Conservation (phyloP, 1,140 invertebrate species). For the Drosophila insularis region DNA sequence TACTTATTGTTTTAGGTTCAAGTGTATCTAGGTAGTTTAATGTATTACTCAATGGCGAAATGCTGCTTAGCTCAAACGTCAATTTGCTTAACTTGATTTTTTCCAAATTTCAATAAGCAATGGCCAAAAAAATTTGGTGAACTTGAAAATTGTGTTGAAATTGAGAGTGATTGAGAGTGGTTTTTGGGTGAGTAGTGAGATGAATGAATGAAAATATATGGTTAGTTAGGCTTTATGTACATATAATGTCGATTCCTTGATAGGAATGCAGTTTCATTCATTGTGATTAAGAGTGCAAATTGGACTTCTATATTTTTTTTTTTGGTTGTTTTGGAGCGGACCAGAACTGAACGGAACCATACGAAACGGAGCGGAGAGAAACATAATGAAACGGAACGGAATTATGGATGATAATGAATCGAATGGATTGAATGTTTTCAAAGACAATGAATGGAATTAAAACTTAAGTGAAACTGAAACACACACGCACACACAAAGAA, state of each 20-base stretch:
- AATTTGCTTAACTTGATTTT: background rate
- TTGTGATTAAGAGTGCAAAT: background rate
- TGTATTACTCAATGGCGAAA: background rate
- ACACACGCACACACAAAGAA: conserved; percentile 8
- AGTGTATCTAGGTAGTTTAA: background rate
- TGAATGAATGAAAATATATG: background rate
- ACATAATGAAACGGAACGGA: background rate
- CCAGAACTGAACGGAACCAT: background rate
- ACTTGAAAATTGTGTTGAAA: background rate
- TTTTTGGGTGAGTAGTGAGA: background rate
- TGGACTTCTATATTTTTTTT: no score
- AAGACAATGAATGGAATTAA: conserved; percentile 12
- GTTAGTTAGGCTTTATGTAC: background rate
- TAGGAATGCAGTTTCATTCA: background rate
- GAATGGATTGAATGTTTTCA: background rate
- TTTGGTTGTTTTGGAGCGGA: background rate
- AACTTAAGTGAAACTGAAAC: conserved; percentile 15
- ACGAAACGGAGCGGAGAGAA: background rate
- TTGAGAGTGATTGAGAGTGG: conserved; percentile 3
- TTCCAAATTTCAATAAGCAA: conserved; percentile 5
- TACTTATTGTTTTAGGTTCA: background rate
- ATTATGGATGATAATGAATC: conserved; percentile 25
- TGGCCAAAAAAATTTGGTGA: background rate
- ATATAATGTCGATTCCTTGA: background rate
- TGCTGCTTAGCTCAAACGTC: background rate